Conservation (phyloP, 2,888 invertebrate species). For the Lottia gigantea region DNA sequence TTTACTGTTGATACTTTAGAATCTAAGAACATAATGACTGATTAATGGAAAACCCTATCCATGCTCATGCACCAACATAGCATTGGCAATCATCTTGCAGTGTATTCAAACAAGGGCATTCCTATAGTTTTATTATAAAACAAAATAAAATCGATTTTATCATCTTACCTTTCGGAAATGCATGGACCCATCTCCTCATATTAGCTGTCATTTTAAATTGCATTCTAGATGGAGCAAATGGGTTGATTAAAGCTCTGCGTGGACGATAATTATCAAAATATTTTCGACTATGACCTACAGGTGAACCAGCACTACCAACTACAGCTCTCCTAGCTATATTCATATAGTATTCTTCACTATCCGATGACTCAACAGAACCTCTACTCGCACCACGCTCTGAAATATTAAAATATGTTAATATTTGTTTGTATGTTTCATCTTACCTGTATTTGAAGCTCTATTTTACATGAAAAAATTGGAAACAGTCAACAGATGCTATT, state of each 20-base stretch:
- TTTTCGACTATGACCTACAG: slow-evolving; percentile 50
- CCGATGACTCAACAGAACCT: slow-evolving; percentile 41
- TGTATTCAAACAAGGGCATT: too few species aligned
- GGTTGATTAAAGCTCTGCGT: slow-evolving; percentile 81
- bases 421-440: too few species aligned
- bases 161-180: slow-evolving; percentile 78
- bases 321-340: slow-evolving; percentile 37
- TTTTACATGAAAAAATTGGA: slow-evolving; percentile 22
- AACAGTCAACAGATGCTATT: too few species aligned
- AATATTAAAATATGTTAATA: slow-evolving; percentile 29
- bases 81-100: too few species aligned
- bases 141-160: background rate
- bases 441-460: too few species aligned
- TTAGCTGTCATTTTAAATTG: slow-evolving; percentile 96
- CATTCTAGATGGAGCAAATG: slow-evolving; percentile 97
- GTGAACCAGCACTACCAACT: slow-evolving; percentile 63
- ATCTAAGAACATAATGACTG: slow-evolving; percentile 30
- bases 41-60: too few species aligned
- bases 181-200: slow-evolving; percentile 96
- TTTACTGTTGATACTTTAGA: slow-evolving; percentile 58
- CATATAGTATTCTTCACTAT: slow-evolving; percentile 43
- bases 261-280: slow-evolving; percentile 38
- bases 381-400: slow-evolving; percentile 29
- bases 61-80: too few species aligned
- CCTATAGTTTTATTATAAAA: too few species aligned